phyloP scores from a whole-genome alignment of 2,797 vertebrate species.

The Gymnopithys bicolor region DNA sequence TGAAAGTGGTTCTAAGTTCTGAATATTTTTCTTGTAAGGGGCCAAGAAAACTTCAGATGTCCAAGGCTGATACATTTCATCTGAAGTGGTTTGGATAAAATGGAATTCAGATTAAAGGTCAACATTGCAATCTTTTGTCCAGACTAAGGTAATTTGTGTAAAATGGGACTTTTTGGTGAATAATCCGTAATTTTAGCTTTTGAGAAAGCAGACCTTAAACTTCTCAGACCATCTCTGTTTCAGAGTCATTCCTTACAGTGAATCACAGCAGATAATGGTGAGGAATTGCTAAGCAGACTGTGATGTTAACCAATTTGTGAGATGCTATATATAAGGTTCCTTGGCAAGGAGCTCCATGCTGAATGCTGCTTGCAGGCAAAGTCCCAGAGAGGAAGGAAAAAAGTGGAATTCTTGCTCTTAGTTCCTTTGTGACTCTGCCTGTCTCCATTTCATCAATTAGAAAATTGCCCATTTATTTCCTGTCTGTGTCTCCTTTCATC shows the following conservation, averaged over 20 bases:
- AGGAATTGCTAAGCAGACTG: constrained; percentile 45
- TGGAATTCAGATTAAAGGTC: constrained; percentile 63
- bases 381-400: constrained; percentile 1
- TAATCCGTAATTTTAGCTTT: constrained; percentile 59
- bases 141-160: constrained; percentile 62
- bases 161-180: constrained; percentile 56
- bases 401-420: constrained; percentile 37
- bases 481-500: constrained; percentile 64
- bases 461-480: constrained; percentile 69
- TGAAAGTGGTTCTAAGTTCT: constrained; percentile 15
- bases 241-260: constrained; percentile 32
- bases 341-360: constrained; percentile 9
- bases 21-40: constrained; percentile 6
- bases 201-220: constrained; percentile 60
- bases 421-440: constrained; percentile 39
- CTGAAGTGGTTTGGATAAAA: constrained; percentile 44
- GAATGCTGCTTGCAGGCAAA: constrained; percentile 26
- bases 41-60: constrained; percentile 42
- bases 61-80: constrained; percentile 25
- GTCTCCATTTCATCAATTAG: constrained; percentile 66
- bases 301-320: constrained; percentile 64
- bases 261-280: constrained; percentile 1
- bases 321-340: constrained; percentile 18
- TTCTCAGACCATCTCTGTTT: constrained; percentile 38
- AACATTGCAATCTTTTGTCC: constrained; percentile 65